Conservation (phyloP, 2,113 vertebrate species). For the Clinocottus analis region DNA sequence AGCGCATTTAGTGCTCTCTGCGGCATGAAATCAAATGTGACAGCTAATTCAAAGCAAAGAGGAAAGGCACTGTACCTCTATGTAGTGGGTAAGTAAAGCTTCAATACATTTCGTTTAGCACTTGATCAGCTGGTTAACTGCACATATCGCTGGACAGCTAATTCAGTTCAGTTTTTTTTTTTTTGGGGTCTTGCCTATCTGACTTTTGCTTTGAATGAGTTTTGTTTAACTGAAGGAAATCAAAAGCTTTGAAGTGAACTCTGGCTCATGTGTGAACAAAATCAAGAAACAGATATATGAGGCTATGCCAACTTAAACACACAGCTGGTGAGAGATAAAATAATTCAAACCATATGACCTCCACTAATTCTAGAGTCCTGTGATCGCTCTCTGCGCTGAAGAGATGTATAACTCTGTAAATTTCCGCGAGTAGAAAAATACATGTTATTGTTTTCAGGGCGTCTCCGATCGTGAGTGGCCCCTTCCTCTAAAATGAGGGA, state of each 20-base stretch:
- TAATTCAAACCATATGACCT: slow-evolving; percentile 46
- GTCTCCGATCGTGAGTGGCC: slow-evolving; percentile 11
- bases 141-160: background rate
- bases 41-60: slow-evolving; percentile 25
- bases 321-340: slow-evolving; percentile 19
- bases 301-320: slow-evolving; percentile 9
- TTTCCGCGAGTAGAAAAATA: slow-evolving; percentile 10
- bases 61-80: background rate
- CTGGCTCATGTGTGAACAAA: slow-evolving; percentile 5
- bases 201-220: slow-evolving; percentile 16
- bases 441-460: background rate
- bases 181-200: background rate
- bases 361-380: slow-evolving; percentile 10
- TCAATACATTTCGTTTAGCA: slow-evolving; percentile 12
- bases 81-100: background rate
- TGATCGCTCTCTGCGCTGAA: slow-evolving; percentile 11
- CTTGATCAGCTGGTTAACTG: slow-evolving; percentile 9
- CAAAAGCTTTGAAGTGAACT: slow-evolving; percentile 21
- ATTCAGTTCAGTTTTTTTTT: slow-evolving; percentile 2
- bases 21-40: slow-evolving; percentile 15
- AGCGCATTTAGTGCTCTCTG: background rate
- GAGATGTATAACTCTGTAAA: background rate
- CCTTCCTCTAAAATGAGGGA: slow-evolving; percentile 13
- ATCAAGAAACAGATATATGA: slow-evolving; percentile 15
- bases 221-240: background rate